Conservation (phyloP, 37 sponge, comb jelly and placozoan species). For the Amphimedon queenslandica region DNA sequence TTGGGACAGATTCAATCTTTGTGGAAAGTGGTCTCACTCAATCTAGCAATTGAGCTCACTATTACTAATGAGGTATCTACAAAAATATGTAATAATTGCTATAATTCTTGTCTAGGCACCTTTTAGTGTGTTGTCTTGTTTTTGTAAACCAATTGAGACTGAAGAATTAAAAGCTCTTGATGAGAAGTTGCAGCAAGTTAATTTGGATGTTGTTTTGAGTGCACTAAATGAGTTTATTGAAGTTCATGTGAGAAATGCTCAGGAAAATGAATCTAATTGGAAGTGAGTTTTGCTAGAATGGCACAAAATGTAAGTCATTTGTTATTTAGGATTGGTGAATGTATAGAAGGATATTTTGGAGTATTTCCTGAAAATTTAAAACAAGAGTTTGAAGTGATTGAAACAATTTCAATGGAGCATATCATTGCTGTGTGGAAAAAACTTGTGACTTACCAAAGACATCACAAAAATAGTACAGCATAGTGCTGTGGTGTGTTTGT, state of each 20-base stretch:
- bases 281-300: neutral
- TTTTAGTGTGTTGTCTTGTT: neutral
- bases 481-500: no score
- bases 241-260: neutral
- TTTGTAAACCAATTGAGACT: neutral
- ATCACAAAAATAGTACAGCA: neutral
- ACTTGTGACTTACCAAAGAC: neutral
- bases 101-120: neutral
- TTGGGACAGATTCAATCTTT: neutral
- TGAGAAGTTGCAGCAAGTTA: neutral
- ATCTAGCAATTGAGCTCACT: neutral
- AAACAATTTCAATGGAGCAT: neutral
- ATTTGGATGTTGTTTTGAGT: neutral
- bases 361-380: neutral
- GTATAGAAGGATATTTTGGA: neutral
- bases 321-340: neutral
- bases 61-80: neutral
- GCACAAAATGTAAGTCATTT: no score
- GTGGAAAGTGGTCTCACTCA: neutral
- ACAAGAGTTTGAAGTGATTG: neutral
- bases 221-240: conserved; percentile 2
- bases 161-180: neutral
- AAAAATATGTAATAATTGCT: neutral
- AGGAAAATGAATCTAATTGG: neutral
- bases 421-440: neutral